Base-by-base conservation (phyloP, 1,140 invertebrate genomes). In the Uloborus diversus region DNA sequence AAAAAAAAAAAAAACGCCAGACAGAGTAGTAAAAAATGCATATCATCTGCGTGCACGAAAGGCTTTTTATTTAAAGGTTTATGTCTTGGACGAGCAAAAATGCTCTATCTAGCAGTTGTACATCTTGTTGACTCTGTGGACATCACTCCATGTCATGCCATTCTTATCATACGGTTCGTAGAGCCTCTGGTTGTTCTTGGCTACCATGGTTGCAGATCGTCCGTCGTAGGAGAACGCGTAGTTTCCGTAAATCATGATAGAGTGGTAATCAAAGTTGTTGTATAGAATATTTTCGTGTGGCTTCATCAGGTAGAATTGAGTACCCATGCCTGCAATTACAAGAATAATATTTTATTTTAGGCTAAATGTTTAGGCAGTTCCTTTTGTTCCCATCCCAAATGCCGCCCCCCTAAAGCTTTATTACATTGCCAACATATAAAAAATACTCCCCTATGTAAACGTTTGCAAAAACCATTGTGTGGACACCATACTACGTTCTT, bases 211-310 rank as follows among this genome's bases (percentile, higher is more conserved):
- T 37, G 30, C 23, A 27, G 35, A 25, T 32, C 20, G 27, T 7
- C 23, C 5, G 11, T 79, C 61, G n/a, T 66, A 79, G 17, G 57
- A 53, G 33, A 81, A 81, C 20, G 56, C 69, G 14, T 0, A 33
- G 28, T 64, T 32, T 3, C 70, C 80, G 32, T 81, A 81, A 2
- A 81, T 57, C 70, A 78, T 81, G 20, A 76, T 81, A 4, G 80
- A 81, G 17, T 66, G 4, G 32, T 66, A 79, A 37, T 81, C 80
- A 57, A 81, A 81, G 17, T 20, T 13, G 9, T 49, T 27, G 7
- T 28, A 49, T 3, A 78, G 35, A 11, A 27, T 17, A 47, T 47
- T 66, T 28, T 75, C n/a, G 23, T 66, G 4, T 0, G 62, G 62
- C 23, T 7, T 11, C 20, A 65, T 5, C 4, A 20, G 14, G 17